Conservation (phyloP, 2,888 invertebrate species). For the Aproaerema taeniolella region DNA sequence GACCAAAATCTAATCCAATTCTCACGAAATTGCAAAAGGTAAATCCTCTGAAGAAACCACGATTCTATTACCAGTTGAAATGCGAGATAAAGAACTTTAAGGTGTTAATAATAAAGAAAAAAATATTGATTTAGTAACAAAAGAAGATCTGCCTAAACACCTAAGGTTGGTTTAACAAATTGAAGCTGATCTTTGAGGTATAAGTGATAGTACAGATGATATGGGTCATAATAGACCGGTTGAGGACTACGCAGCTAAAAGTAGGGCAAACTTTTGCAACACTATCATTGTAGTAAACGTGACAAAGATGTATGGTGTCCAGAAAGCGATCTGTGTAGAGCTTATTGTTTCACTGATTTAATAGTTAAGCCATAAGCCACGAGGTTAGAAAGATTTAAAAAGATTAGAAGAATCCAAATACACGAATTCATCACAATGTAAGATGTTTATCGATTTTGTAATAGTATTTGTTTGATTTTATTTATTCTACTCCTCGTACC, state of each 20-base stretch:
- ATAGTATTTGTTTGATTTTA: no score
- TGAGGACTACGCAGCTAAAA: conserved; percentile 9
- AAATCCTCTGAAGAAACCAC: no score
- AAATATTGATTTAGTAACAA: no score
- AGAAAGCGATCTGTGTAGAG: conserved; percentile 8
- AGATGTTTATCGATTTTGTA: no score
- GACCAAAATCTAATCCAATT: conserved; percentile 12
- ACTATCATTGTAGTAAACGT: conserved; percentile 15
- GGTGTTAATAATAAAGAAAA: no score
- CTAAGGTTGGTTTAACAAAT: no score
- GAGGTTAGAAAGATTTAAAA: no score
- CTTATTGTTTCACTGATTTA: conserved; percentile 11
- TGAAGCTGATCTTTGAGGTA: not conserved
- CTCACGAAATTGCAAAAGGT: conserved; percentile 17
- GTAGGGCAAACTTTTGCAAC: conserved; percentile 17
- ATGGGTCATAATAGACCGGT: conserved; percentile 2
- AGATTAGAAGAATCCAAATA: no score
- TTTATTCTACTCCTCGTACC: no score
- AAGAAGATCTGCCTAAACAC: not conserved
- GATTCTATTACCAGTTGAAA: no score
- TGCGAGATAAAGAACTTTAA: no score
- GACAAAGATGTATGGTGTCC: conserved; percentile 19
- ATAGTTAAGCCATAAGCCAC: conserved; percentile 3
- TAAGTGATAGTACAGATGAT: not conserved
- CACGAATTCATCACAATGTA: no score